These are phyloP conservation scores for Cairina moschata DNA, from an alignment of 2,113 vertebrate species.

Conservation along the genomic window DNA sequence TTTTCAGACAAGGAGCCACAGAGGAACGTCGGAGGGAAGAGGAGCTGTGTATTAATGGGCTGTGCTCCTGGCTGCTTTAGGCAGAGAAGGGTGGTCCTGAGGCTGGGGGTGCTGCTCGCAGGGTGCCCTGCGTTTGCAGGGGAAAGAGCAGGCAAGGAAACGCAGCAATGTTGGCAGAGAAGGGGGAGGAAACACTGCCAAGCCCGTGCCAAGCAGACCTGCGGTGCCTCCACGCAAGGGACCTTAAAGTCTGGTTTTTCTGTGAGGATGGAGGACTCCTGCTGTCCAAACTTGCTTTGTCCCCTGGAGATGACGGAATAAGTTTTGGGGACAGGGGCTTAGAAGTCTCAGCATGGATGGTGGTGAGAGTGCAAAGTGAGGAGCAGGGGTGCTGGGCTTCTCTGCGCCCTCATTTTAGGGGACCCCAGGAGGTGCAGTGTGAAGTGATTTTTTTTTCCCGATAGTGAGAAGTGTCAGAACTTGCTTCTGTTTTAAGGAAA, in stretches of 20 bases:
- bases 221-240: background rate
- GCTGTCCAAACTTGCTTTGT: background rate
- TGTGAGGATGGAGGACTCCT: background rate
- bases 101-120: background rate
- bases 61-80: background rate
- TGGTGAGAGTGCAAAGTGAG: background rate
- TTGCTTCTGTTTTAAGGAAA: background rate
- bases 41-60: background rate
- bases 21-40: background rate
- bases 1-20: background rate
- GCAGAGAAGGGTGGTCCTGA: background rate
- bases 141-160: background rate
- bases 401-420: background rate
- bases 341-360: rapidly evolving
- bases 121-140: background rate
- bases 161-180: background rate
- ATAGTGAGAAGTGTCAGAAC: background rate
- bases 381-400: background rate
- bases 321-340: background rate
- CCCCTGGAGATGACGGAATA: background rate
- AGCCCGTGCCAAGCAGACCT: background rate
- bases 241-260: background rate
- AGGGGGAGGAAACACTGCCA: background rate
- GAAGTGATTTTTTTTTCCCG: background rate
- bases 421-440: background rate